Percentiles rank a stretch among this genome's conserved stretches.
phyloP scores from a whole-genome alignment of 1,140 invertebrate species.

The Drosophila lacteicornis region DNA sequence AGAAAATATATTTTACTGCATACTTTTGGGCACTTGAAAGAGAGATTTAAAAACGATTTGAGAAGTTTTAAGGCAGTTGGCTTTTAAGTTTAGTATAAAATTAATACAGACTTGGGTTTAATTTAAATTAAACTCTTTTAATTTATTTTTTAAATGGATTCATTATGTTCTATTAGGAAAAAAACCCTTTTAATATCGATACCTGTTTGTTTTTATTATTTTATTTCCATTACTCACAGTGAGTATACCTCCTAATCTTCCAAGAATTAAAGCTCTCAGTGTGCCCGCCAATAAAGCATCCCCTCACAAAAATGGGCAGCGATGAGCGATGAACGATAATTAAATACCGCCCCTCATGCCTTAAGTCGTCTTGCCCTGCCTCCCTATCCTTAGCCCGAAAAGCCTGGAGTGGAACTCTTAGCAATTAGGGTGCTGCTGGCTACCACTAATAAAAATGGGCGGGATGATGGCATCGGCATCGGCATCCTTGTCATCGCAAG shows the following conservation, averaged over 20 bases:
- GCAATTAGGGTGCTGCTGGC: conserved; percentile 71
- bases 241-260: not conserved
- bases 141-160: not conserved
- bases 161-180: too few relatives aligned
- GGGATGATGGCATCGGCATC: conserved; percentile 15
- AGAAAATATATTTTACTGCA: too few relatives aligned
- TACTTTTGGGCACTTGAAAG: too few relatives aligned
- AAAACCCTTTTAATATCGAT: not conserved
- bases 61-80: too few relatives aligned
- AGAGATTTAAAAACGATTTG: too few relatives aligned
- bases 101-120: not conserved
- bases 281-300: conserved; percentile 26
- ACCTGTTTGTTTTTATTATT: too few relatives aligned
- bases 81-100: too few relatives aligned
- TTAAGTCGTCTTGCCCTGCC: conserved; percentile 2
- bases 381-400: conserved; percentile 16
- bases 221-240: too few relatives aligned
- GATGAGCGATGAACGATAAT: conserved; percentile 70
- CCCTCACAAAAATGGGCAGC: conserved; percentile 33
- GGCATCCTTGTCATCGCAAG: conserved; percentile 26
- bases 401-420: conserved; percentile 58
- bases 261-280: not conserved
- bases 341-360: conserved; percentile 55
- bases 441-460: conserved; percentile 65
- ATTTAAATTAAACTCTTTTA: not conserved